Conservation (phyloP, 1,140 invertebrate species). For the Metaphire vulgaris region DNA sequence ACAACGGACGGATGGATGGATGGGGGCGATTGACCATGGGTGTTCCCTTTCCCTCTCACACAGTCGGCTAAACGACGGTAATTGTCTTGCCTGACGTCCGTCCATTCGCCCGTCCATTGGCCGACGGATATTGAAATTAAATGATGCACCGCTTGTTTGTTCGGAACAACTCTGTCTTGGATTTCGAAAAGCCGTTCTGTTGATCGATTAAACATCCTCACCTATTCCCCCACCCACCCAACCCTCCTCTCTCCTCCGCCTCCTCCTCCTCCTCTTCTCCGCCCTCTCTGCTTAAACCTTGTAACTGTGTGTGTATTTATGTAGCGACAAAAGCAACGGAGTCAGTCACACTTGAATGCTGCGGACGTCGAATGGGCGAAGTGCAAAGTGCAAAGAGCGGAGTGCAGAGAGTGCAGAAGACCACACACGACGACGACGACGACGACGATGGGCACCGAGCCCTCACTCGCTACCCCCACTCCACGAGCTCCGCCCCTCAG, state of each 20-base stretch:
- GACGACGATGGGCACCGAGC: neutral
- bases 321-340: neutral
- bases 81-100: too few relatives aligned
- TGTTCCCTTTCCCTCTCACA: too few relatives aligned
- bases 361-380: neutral
- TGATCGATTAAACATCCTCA: neutral
- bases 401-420: neutral
- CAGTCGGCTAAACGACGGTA: too few relatives aligned
- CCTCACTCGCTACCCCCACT: neutral
- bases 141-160: neutral
- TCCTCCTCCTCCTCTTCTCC: too few relatives aligned
- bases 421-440: neutral
- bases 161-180: neutral
- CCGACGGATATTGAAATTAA: neutral
- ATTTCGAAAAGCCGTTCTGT: neutral
- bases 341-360: too few relatives aligned
- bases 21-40: too few relatives aligned
- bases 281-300: too few relatives aligned
- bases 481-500: too few relatives aligned
- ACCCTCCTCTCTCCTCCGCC: too few relatives aligned
- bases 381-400: neutral
- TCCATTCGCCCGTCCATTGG: too few relatives aligned
- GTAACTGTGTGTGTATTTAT: neutral
- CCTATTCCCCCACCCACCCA: neutral
- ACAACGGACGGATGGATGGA: too few relatives aligned